These are phyloP conservation scores for Megalops cyprinoides DNA, from an alignment of 2,797 vertebrate species.

Conservation along the genomic window DNA sequence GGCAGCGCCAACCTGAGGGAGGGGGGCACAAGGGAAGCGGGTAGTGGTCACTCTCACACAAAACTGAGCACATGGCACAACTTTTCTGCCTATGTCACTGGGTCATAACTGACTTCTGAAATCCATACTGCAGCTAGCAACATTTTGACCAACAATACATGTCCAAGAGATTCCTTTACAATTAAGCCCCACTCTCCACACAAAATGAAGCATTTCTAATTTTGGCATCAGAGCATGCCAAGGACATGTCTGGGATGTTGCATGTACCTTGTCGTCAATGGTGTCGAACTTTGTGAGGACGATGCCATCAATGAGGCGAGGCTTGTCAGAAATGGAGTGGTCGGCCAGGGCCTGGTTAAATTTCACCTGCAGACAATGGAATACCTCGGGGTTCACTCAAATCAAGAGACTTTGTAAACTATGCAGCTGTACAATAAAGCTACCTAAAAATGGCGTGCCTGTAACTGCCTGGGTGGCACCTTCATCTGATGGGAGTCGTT, in stretches of 20 bases:
- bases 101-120: too few species aligned
- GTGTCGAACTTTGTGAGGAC: conserved; percentile 99
- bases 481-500: too few species aligned
- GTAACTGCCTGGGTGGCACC: too few species aligned
- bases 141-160: too few species aligned
- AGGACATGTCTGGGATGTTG: too few species aligned
- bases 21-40: conserved; percentile 29
- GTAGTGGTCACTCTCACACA: conserved; percentile 3
- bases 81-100: too few species aligned
- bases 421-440: not conserved
- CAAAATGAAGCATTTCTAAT: too few species aligned
- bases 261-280: conserved; percentile 94
- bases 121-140: too few species aligned
- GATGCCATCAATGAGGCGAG: conserved; percentile 95
- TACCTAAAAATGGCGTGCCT: not conserved
- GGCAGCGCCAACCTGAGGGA: conserved; percentile 89
- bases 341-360: conserved; percentile 98
- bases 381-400: too few species aligned
- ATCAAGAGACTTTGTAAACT: not conserved
- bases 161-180: too few species aligned
- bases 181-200: too few species aligned
- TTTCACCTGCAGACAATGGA: conserved; percentile 83
- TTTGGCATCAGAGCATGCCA: too few species aligned
- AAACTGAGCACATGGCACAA: not conserved
- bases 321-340: conserved; percentile 93